Evolutionary conservation across 2,888 invertebrate species (phyloP), one percentile per base, ranked within the genome.

Genomic region (Polyploca ridens): DNA sequence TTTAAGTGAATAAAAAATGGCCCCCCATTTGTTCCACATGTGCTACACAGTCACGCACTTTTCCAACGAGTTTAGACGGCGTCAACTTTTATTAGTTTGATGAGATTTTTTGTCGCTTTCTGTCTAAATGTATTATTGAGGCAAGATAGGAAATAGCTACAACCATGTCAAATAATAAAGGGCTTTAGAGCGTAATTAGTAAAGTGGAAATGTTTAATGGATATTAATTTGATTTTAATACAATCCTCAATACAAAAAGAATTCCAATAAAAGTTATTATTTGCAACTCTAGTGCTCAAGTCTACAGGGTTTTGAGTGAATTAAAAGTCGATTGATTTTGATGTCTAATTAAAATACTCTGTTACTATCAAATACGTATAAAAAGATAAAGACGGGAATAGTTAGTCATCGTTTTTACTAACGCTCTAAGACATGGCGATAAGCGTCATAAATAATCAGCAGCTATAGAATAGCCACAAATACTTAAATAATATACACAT

Each of bases 11-110:
- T 86, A 86, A 89, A 89, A 90, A 87, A 87, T 85, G 81, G 76
- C 71, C 78, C 74, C 67, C 78, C 84, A 86, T 89, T 87, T 85
- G 86, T 80, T 71, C 66, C 83, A 83, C 89, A 89, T 85, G 85
- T 89, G 88, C 84, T 78, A 78, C 77, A 77, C 66, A 77, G 74
- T 76, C 70, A 61, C 61, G 61, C 61, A 41, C 61, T 61, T 57
- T 64, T 63, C 64, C 64, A 73, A 72, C 67, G 69, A 67, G 73
- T 70, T 70, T 69, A 71, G 65, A 73, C 73, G 54, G 73, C 73
- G 78, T 79, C 77, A 76, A 77, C 68, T 72, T 79, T 78, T 81
- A 78, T 79, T 78, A 77, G 71, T 79, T 77, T 75, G 72, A 76
- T 70, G 69, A 68, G 70, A 70, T 72, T 71, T 72, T 75, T 76